Evolutionary conservation across 2,888 invertebrate genomes (phyloP), one percentile per base, ranked within the genome.

Genomic region (Tetragonisca angustula): DNA sequence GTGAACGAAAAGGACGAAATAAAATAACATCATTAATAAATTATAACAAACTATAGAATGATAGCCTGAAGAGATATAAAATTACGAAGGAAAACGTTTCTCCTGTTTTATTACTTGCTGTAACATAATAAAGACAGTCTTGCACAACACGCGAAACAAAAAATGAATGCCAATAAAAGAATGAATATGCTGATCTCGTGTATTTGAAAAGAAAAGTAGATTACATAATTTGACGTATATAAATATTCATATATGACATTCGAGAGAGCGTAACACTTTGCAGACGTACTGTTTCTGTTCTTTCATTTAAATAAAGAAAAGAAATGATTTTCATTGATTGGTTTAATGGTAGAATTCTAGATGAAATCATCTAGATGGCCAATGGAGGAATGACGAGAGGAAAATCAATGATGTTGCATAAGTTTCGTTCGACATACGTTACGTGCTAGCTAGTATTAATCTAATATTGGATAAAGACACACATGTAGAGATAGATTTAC

Each of bases 391-490:
- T 43, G 65, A 61, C 64, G 15, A 49, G 54, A 67, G 62, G 11
- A 52, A 50, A 21, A 17, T 61, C 27, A n/a, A 24, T 52, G n/a
- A 62, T 76, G 27, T 27, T 62, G 56, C 54, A 59, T 54, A 67
- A 75, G 9, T 36, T 9, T 71, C 64, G 54, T 61, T 61, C 19
- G 27, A 74, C n/a, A 69, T 13, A 59, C 69, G 32, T 68, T 75
- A 65, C 69, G 73, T 82, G 50, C 74, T 36, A 54, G 32, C 62
- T 62, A 72, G 0, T 50, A 74, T 83, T 70, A 59, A 72, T 85
- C 76, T 76, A 62, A 76, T 67, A 64, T 67, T 72, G 15, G 24
- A 50, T 64, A 54, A 52, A 50, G 24, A 79, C 36, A n/a, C 67
- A 81, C 59, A 52, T 64, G 17, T 56, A 43, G 62, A 24, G 43